Percentiles rank a stretch among this genome's conserved stretches.
phyloP scores from a whole-genome alignment of 2,888 invertebrate genomes.

The Encarsia formosa region DNA sequence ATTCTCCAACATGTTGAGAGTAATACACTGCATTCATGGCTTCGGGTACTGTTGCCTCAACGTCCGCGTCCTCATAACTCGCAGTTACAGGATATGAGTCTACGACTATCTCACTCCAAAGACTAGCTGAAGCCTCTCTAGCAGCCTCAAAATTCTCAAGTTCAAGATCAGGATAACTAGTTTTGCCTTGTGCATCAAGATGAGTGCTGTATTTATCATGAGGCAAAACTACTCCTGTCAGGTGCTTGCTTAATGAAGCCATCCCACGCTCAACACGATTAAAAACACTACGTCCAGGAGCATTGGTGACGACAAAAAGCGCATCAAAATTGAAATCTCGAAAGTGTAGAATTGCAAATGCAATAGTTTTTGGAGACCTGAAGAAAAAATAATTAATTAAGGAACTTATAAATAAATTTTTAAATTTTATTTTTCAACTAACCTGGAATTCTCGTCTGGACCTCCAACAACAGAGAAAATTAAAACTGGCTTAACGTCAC shows the following conservation, averaged over 20 bases:
- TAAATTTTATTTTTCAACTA: not conserved
- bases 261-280: constrained; percentile 37
- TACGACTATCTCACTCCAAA: constrained; percentile 39
- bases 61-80: constrained; percentile 16
- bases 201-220: constrained; percentile 37
- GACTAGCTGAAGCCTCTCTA: constrained; percentile 38
- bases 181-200: constrained; percentile 33
- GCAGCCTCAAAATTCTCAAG: constrained; percentile 39
- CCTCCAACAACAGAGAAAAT: constrained; percentile 35
- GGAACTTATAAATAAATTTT: not conserved
- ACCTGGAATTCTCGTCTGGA: constrained; percentile 25
- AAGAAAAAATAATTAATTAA: not conserved
- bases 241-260: constrained; percentile 34
- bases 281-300: constrained; percentile 33
- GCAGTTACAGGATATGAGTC: constrained; percentile 31
- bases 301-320: constrained; percentile 29
- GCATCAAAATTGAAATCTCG: constrained; percentile 25
- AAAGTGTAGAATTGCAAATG: constrained; percentile 24
- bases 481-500: constrained; percentile 34
- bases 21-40: constrained; percentile 29
- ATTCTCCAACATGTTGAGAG: constrained; percentile 31
- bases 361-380: constrained; percentile 12
- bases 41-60: constrained; percentile 14
- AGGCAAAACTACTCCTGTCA: constrained; percentile 35
- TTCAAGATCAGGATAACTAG: constrained; percentile 39